Conservation (phyloP, 2,888 invertebrate genomes). For the Odontomyia ornata region DNA sequence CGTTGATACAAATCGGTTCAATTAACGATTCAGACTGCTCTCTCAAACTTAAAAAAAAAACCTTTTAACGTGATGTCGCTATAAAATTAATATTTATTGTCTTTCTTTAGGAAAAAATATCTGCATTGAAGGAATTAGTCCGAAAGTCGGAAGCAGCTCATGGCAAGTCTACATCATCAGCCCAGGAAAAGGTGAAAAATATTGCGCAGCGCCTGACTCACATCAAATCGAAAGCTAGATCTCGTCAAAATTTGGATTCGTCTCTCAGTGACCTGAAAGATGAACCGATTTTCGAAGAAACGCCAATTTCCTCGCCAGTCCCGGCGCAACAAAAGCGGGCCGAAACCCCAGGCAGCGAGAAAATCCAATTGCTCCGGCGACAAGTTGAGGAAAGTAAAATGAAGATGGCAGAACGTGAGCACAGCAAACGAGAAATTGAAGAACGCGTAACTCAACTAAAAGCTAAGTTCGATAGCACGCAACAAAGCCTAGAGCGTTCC, state of each 20-base stretch:
- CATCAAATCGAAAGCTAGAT: constrained; percentile 57
- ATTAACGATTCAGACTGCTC: too few species aligned
- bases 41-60: too few species aligned
- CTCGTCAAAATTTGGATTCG: constrained; percentile 53
- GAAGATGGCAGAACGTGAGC: constrained; percentile 67
- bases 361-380: constrained; percentile 66
- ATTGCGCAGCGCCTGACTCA: constrained; percentile 58
- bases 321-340: constrained; percentile 44
- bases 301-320: constrained; percentile 3
- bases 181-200: constrained; percentile 59
- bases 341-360: constrained; percentile 66
- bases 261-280: constrained; percentile 46
- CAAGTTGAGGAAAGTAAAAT: constrained; percentile 68
- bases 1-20: too few species aligned
- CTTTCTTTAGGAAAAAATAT: constrained; percentile 57
- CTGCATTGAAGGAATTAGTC: constrained; percentile 58
- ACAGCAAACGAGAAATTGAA: constrained; percentile 66
- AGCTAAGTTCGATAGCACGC: constrained; percentile 67
- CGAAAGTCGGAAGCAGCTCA: constrained; percentile 58
- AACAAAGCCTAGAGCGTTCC: constrained; percentile 58
- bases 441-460: constrained; percentile 67
- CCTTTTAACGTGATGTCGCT: too few species aligned
- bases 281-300: constrained; percentile 45
- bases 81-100: too few species aligned
- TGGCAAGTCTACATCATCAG: constrained; percentile 56